A percentile compares a stretch with the other conserved stretches of the same genome.
phyloP scores from a whole-genome alignment of 1,140 invertebrate species.

The Oryctes rhinoceros region DNA sequence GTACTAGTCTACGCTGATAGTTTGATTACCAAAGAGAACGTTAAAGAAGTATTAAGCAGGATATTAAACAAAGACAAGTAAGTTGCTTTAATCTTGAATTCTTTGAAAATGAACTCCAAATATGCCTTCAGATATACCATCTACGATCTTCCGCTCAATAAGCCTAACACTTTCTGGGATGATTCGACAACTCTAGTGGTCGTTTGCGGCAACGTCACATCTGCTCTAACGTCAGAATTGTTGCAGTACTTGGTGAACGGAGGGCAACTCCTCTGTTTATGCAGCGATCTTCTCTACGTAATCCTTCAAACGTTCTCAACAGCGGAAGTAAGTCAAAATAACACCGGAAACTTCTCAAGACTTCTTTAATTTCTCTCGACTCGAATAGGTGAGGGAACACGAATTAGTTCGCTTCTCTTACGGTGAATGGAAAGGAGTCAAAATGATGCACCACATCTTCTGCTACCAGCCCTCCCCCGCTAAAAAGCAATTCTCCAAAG shows the following conservation, averaged over 20 bases:
- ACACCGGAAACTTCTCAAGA: neutral
- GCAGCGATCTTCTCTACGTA: constrained; percentile 81
- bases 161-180: constrained; percentile 74
- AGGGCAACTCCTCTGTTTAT: constrained; percentile 81
- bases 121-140: constrained; percentile 73
- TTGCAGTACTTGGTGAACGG: constrained; percentile 78
- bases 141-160: constrained; percentile 72
- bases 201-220: constrained; percentile 77
- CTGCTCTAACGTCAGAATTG: constrained; percentile 70
- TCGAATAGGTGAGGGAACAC: constrained; percentile 73
- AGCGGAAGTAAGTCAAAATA: constrained; percentile 68
- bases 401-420: constrained; percentile 85
- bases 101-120: neutral
- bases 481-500: constrained; percentile 79
- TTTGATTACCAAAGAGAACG: constrained; percentile 72
- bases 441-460: constrained; percentile 87
- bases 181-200: constrained; percentile 78
- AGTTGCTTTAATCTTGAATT: constrained; percentile 42
- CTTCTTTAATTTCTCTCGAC: neutral
- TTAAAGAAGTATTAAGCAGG: constrained; percentile 72
- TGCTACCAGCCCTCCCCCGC: constrained; percentile 85
- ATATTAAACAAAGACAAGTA: constrained; percentile 77
- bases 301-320: constrained; percentile 82
- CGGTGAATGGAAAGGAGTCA: constrained; percentile 81
- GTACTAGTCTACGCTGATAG: constrained; percentile 86